Evolutionary conservation across 2,113 vertebrate species (phyloP).

Genomic region (Grammomys surdaster): DNA sequence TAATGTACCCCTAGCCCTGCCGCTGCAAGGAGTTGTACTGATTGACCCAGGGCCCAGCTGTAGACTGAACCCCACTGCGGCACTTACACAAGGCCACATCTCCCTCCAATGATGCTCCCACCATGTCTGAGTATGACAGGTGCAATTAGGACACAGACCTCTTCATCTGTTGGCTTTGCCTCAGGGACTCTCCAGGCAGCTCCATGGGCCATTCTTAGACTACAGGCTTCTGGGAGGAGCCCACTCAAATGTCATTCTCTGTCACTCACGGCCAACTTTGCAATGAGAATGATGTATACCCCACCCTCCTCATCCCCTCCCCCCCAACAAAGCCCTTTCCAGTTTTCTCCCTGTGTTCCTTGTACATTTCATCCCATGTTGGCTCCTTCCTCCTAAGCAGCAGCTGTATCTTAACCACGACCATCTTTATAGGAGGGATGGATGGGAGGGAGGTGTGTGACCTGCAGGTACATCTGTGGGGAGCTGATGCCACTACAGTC

Average conservation of each 20-base stretch:
- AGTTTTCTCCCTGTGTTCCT: not conserved
- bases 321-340: not conserved
- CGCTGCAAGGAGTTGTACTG: not conserved
- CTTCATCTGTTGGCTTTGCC: not conserved
- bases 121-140: not conserved
- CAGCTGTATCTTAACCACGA: not conserved
- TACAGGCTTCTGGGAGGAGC: not conserved
- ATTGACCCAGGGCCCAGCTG: not conserved
- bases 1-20: not conserved
- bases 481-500: not conserved
- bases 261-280: not conserved
- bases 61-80: not conserved
- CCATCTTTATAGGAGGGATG: not conserved
- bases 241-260: not conserved
- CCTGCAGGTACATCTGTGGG: not conserved
- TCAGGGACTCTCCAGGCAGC: not conserved
- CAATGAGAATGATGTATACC: not conserved
- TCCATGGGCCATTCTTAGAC: not conserved
- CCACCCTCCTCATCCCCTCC: not conserved
- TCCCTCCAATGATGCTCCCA: no score
- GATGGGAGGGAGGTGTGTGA: not conserved
- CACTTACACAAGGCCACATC: no score
- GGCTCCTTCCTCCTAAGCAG: not conserved
- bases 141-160: not conserved
- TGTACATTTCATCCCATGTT: not conserved